Conservation (phyloP, 1,140 invertebrate species). For the Bombus ignitus region DNA sequence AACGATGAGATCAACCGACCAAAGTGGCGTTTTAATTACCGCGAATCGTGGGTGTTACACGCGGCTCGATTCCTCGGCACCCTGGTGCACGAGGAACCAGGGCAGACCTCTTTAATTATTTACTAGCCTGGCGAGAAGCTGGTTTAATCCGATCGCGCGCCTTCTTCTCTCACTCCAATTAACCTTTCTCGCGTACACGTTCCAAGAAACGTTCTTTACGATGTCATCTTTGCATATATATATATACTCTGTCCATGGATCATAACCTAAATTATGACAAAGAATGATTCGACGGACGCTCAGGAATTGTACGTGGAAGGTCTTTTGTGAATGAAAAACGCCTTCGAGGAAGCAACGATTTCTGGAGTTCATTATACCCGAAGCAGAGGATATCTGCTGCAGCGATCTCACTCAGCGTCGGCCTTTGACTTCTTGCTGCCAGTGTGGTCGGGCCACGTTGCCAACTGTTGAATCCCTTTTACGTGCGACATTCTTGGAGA, state of each 20-base stretch:
- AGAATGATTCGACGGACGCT: not conserved
- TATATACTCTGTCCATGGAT: not conserved
- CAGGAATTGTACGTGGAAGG: no score
- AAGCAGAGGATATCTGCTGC: constrained; percentile 62
- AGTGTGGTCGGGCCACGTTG: constrained; percentile 37
- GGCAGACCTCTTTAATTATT: constrained; percentile 22
- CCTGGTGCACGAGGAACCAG: not conserved
- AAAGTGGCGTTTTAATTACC: constrained; percentile 39
- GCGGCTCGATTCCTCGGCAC: not conserved
- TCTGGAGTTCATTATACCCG: constrained; percentile 52
- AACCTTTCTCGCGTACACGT: not conserved
- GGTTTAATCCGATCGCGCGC: not conserved
- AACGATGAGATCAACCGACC: constrained; percentile 36
- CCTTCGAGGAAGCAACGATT: not conserved
- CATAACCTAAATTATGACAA: not conserved
- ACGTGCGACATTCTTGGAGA: not conserved
- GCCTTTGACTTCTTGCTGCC: constrained; percentile 57
- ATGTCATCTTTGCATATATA: not conserved
- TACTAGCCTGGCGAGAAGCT: not conserved
- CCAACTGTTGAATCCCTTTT: constrained; percentile 23
- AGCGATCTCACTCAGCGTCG: constrained; percentile 52
- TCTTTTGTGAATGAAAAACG: not conserved
- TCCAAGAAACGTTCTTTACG: not conserved
- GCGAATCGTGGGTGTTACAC: constrained; percentile 44
- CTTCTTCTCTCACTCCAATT: constrained; percentile 1